Base-by-base conservation (phyloP, 2,888 invertebrate genomes). In the Neoaliturus tenellus region DNA sequence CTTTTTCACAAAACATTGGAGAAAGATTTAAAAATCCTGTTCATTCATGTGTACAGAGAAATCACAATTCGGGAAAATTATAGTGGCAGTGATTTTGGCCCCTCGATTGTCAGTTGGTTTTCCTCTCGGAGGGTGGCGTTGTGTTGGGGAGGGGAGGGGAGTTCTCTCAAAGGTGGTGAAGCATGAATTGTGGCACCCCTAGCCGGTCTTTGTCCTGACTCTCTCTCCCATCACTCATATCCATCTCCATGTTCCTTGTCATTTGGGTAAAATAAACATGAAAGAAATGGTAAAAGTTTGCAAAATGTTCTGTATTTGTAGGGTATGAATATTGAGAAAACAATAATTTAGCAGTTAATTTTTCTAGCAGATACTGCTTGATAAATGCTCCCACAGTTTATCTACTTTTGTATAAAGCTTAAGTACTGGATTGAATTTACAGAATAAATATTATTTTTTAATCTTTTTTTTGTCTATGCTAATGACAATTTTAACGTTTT, bases 41-140 rank as follows among this genome's bases (percentile, higher is more conserved):
- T 78, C 78, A 31, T 31, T 78, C 55, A 55, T 78, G 78, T 78
- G 31, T 78, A 51, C 23, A 33, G 35, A 69, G 48, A 75, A 55
- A 51, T 55, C 33, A 78, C 78, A 78, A 78, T 78, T 48, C n/a
- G 35, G 28, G 78, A 55, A 78, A 78, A 78, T 55, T 33, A 55
- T 55, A 78, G 78, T 78, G 48, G 55, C 78, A 35, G 48, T 48
- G 48, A 78, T 78, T 78, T 31, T 20, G 51, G 33, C 28, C 48
- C 73, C 41, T 44, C 73, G 14, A 62, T 62, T 62, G 62, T 62
- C 62, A 62, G 62, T 62, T 62, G 25, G 28, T 25, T 31, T 62
- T 28, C 62, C 51, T 51, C 51, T 51, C 10, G 20, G 51, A 51
- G 51, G 20, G 51, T 23, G 51, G 1, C 17, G 12, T n/a, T n/a